A percentile compares a stretch with the other conserved stretches of the same genome.
phyloP scores from a whole-genome alignment of 2,888 invertebrate genomes.

The Lucinisca nassula region DNA sequence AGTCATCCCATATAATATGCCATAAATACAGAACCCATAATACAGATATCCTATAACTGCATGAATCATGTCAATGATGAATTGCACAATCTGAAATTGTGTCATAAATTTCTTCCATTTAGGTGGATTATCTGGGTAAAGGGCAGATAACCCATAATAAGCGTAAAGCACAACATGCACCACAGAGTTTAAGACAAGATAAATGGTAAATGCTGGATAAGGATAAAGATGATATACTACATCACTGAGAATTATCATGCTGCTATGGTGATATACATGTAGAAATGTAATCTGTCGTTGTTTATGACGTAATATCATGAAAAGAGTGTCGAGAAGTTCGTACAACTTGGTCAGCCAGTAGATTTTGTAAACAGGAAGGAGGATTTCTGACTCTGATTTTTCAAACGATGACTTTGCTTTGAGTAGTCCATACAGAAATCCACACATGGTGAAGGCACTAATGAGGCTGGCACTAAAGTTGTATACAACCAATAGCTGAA shows the following conservation, averaged over 20 bases:
- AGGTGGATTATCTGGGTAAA: slow-evolving; percentile 77
- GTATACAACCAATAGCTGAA: slow-evolving; percentile 85
- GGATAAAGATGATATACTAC: slow-evolving; percentile 78
- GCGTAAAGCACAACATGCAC: slow-evolving; percentile 86
- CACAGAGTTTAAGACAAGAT: slow-evolving; percentile 84
- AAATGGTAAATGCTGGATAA: slow-evolving; percentile 84
- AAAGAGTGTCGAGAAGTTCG: slow-evolving; percentile 87
- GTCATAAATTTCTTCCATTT: slow-evolving; percentile 86
- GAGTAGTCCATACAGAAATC: slow-evolving; percentile 77
- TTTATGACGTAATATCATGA: slow-evolving; percentile 86
- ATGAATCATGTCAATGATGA: slow-evolving; percentile 81
- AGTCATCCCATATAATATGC: slow-evolving; percentile 84
- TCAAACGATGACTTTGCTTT: slow-evolving; percentile 79
- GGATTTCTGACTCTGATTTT: slow-evolving; percentile 63
- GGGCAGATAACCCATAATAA: slow-evolving; percentile 85
- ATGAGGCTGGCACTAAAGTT: slow-evolving; percentile 83
- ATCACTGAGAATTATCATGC: slow-evolving; percentile 86
- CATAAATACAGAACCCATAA: slow-evolving; percentile 86
- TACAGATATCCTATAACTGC: slow-evolving; percentile 82
- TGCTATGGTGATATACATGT: slow-evolving; percentile 87
- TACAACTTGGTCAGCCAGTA: slow-evolving; percentile 85
- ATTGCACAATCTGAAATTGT: slow-evolving; percentile 86
- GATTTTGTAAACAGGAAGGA: slow-evolving; percentile 76
- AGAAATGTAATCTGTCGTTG: slow-evolving; percentile 85
- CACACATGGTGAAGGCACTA: slow-evolving; percentile 78